phyloP scores from a whole-genome alignment of 2,888 invertebrate genomes.

The Chrysotoxum bicinctum region DNA sequence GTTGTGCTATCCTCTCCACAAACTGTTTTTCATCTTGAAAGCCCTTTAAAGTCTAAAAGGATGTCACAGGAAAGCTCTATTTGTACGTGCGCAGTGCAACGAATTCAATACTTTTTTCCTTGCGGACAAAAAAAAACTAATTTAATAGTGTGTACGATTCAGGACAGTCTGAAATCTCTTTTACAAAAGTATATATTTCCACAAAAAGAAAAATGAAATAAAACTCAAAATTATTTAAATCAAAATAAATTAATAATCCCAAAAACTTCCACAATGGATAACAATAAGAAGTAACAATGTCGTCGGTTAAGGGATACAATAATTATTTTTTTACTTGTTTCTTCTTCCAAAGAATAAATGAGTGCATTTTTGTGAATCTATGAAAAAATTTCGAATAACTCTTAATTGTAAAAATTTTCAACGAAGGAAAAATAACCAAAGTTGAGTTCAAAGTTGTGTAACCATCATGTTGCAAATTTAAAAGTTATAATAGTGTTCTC shows the following conservation, averaged over 20 bases:
- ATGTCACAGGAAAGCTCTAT: slow-evolving; percentile 30
- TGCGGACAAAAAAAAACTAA: slow-evolving; percentile 34
- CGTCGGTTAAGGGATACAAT: neutral
- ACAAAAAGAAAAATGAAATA: neutral
- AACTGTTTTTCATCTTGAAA: slow-evolving; percentile 30
- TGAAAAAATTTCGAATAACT: slow-evolving; percentile 4
- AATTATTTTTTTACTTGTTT: neutral
- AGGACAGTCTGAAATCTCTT: slow-evolving; percentile 34
- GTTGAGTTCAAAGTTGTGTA: slow-evolving; percentile 35
- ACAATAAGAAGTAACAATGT: neutral
- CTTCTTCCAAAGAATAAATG: neutral
- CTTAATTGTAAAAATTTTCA: neutral
- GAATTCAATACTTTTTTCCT: slow-evolving; percentile 45
- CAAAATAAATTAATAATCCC: neutral
- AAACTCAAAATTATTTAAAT: neutral
- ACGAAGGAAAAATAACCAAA: neutral
- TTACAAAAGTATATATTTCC: slow-evolving; percentile 13
- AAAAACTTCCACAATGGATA: neutral
- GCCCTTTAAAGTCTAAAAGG: slow-evolving; percentile 26
- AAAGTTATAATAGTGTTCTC: slow-evolving; percentile 42
- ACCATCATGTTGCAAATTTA: slow-evolving; percentile 18
- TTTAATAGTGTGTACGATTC: slow-evolving; percentile 50
- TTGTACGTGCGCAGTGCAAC: slow-evolving; percentile 54
- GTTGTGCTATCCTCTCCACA: slow-evolving; percentile 6
- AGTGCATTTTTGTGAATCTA: slow-evolving; percentile 24